Conservation (phyloP, 2,113 vertebrate genomes). For the Pholis gunnellus region DNA sequence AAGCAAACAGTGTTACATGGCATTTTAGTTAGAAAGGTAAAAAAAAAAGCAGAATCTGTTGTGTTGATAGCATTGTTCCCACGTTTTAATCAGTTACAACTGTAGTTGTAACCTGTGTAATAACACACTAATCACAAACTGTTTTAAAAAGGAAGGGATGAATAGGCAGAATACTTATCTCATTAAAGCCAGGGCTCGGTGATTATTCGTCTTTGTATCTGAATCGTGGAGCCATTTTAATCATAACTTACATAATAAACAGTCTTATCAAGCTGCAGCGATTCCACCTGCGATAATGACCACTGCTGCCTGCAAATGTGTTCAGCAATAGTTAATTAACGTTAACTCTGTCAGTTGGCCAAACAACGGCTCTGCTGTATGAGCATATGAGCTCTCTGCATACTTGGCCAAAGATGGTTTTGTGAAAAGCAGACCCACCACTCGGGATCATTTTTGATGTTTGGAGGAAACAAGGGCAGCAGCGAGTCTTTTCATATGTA, state of each 20-base stretch:
- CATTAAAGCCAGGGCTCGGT: not conserved
- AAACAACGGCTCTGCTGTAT: too few relatives aligned
- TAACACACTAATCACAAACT: not conserved
- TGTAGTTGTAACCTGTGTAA: not conserved
- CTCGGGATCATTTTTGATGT: not conserved
- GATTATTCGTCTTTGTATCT: not conserved
- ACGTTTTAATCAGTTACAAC: not conserved
- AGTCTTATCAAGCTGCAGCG: too few relatives aligned
- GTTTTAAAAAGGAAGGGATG: not conserved
- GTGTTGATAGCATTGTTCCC: not conserved
- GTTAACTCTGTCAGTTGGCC: too few relatives aligned
- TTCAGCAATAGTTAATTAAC: not conserved
- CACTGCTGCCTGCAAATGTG: not conserved
- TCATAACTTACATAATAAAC: too few relatives aligned
- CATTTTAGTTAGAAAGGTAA: not conserved
- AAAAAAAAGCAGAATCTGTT: too few relatives aligned
- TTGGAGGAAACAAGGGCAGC: too few relatives aligned
- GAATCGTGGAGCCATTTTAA: not conserved
- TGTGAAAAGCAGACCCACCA: not conserved
- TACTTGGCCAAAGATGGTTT: not conserved
- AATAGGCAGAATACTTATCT: not conserved
- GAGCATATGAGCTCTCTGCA: too few relatives aligned
- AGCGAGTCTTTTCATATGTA: not conserved
- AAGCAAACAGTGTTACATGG: not conserved
- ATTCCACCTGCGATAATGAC: too few relatives aligned